Evolutionary conservation across 1,140 invertebrate species (phyloP).

Genomic region (Araneus ventricosus): DNA sequence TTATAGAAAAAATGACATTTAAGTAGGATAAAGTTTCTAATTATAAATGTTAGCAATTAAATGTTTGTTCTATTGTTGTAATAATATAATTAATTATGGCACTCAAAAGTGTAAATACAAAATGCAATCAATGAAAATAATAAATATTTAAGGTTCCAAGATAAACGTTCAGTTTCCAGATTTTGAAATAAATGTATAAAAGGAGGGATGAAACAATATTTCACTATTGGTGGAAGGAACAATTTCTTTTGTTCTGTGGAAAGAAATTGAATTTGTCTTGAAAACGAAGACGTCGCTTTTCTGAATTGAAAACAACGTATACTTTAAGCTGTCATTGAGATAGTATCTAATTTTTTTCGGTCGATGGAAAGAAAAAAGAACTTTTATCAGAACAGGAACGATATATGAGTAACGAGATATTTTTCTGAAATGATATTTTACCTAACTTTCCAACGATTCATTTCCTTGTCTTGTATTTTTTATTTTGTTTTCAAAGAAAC

Average conservation of each 20-base stretch:
- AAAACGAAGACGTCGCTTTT: neutral
- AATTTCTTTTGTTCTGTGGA: neutral
- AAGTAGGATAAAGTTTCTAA: too few species aligned
- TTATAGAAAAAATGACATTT: too few species aligned
- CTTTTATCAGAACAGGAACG: neutral
- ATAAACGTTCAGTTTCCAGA: neutral
- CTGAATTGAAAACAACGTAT: neutral
- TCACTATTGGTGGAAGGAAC: neutral
- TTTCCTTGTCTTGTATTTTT: neutral
- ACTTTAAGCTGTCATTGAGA: slow-evolving; percentile 41
- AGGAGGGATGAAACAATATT: neutral
- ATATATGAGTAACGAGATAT: slow-evolving; percentile 30
- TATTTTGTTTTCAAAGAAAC: too few species aligned
- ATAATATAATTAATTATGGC: too few species aligned
- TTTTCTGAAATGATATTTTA: slow-evolving; percentile 52
- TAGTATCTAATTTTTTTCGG: slow-evolving; percentile 20
- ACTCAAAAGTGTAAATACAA: too few species aligned
- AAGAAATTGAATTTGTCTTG: neutral
- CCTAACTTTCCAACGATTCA: neutral
- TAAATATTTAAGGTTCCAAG: too few species aligned
- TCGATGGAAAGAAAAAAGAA: neutral
- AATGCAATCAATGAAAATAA: too few species aligned
- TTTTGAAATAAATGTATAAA: neutral
- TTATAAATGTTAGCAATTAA: too few species aligned
- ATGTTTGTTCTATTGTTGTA: too few species aligned